Conservation (phyloP, 2,888 invertebrate genomes). For the Chloroclystis v-ata region DNA sequence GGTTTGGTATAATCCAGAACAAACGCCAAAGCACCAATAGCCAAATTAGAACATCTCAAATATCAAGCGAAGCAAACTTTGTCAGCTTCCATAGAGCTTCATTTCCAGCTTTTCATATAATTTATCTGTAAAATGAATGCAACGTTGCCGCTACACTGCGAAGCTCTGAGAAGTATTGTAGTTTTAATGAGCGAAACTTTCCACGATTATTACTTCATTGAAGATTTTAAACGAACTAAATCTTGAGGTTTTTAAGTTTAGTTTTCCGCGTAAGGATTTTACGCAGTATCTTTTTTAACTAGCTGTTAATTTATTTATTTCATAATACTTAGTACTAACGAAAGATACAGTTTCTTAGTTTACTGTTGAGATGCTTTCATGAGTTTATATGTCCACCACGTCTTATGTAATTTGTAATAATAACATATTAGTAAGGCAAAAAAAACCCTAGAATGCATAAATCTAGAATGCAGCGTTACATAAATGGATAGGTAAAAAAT, state of each 20-base stretch:
- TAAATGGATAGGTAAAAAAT: no score
- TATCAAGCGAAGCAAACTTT: conserved; percentile 1
- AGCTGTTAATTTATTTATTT: not conserved
- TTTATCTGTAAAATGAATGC: conserved; percentile 17
- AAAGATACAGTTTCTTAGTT: no score
- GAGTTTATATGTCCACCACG: no score
- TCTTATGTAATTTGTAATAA: no score
- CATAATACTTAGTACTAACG: not conserved
- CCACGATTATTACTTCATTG: conserved; percentile 20
- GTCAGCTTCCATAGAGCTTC: conserved; percentile 2
- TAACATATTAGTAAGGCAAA: no score
- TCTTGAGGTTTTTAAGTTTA: conserved; percentile 4
- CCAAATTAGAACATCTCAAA: conserved; percentile 2
- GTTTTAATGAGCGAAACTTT: conserved; percentile 24
- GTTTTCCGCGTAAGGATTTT: not conserved
- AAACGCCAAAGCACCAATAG: not conserved
- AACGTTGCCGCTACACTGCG: conserved; percentile 14
- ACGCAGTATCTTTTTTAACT: not conserved
- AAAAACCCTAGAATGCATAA: no score
- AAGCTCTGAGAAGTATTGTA: conserved; percentile 20
- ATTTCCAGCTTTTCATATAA: conserved; percentile 14
- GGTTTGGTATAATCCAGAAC: no score
- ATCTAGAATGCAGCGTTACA: no score
- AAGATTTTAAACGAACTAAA: conserved; percentile 9
- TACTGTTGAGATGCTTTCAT: no score